phyloP scores from a whole-genome alignment of 2,113 vertebrate species.

The Salminus brasiliensis region DNA sequence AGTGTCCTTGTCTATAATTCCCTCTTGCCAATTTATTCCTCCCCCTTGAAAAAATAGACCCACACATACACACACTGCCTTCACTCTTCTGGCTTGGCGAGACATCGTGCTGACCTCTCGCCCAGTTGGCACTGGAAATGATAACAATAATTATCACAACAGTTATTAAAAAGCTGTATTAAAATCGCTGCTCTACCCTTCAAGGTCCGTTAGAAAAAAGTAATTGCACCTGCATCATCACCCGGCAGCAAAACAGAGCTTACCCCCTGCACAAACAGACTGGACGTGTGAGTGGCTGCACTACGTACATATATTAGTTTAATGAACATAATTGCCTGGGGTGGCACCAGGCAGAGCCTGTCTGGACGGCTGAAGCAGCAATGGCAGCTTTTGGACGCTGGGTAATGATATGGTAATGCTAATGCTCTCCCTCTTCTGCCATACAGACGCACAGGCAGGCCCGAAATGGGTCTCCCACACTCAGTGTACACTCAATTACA shows the following conservation, averaged over 20 bases:
- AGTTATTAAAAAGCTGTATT: slow-evolving; percentile 65
- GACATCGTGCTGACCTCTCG: background rate
- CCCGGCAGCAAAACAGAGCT: slow-evolving; percentile 27
- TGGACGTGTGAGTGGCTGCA: slow-evolving; percentile 20
- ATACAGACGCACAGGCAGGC: slow-evolving; percentile 15
- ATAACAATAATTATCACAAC: slow-evolving; percentile 57
- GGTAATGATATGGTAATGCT: slow-evolving; percentile 54
- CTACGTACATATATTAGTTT: slow-evolving; percentile 60
- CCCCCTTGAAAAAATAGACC: slow-evolving; percentile 51
- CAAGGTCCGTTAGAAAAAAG: slow-evolving; percentile 54
- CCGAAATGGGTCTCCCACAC: slow-evolving; percentile 57
- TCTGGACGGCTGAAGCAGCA: slow-evolving; percentile 19
- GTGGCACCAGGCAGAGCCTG: slow-evolving; percentile 55
- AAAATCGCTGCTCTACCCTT: slow-evolving; percentile 58
- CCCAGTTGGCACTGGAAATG: background rate
- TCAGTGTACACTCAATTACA: slow-evolving; percentile 59
- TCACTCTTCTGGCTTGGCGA: background rate
- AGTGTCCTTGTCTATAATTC: slow-evolving; percentile 92
- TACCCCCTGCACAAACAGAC: slow-evolving; percentile 12
- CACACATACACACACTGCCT: background rate
- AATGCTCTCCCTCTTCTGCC: slow-evolving; percentile 31
- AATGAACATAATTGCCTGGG: slow-evolving; percentile 64
- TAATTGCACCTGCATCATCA: slow-evolving; percentile 66
- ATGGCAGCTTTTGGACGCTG: slow-evolving; percentile 39
- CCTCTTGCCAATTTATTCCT: slow-evolving; percentile 18